A percentile compares a stretch with the other conserved stretches of the same genome.
phyloP scores from a whole-genome alignment of 2,113 vertebrate species.

The Psilopogon haemacephalus region DNA sequence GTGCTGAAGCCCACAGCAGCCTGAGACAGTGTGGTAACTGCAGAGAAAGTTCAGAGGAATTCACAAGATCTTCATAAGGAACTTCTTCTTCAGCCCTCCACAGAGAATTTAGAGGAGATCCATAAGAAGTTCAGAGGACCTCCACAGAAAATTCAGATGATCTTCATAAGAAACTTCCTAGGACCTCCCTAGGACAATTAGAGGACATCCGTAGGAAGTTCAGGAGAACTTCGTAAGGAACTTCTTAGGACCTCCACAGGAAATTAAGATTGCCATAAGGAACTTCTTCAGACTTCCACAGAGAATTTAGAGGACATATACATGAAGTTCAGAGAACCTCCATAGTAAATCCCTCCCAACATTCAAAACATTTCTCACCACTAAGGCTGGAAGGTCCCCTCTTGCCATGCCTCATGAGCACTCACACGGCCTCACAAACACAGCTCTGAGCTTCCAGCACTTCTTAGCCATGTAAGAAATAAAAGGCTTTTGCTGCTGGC shows the following conservation, averaged over 20 bases:
- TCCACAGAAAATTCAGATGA: not conserved
- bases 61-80: not conserved
- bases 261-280: not conserved
- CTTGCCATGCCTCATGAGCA: fast-evolving
- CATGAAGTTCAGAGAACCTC: not conserved
- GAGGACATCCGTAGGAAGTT: not conserved
- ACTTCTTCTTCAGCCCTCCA: not conserved
- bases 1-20: not conserved
- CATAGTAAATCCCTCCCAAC: not conserved
- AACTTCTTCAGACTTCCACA: not conserved
- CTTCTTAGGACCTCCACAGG: fast-evolving
- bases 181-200: not conserved
- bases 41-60: not conserved
- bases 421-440: not conserved
- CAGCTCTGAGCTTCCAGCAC: fast-evolving
- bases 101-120: too few species aligned
- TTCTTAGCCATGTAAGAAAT: fast-evolving
- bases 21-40: not conserved
- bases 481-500: not conserved
- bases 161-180: too few species aligned
- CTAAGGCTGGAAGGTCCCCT: not conserved
- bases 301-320: not conserved
- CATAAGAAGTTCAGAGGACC: too few species aligned
- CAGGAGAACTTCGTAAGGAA: too few species aligned
- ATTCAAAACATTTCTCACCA: not conserved